phyloP scores from a whole-genome alignment of 2,113 vertebrate genomes.

The Aplodontia rufa region DNA sequence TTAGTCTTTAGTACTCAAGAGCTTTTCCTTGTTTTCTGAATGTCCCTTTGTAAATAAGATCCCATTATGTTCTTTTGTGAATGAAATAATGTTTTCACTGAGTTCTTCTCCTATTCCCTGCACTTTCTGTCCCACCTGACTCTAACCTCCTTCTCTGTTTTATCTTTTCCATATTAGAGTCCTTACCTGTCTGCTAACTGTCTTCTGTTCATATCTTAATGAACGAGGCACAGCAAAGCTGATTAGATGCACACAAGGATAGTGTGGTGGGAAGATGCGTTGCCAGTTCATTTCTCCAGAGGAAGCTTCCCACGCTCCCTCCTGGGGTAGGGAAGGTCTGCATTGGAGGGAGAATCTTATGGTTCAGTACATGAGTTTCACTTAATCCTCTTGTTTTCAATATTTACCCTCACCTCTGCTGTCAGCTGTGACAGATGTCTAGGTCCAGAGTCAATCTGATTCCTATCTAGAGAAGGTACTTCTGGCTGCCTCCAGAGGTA shows the following conservation, averaged over 20 bases:
- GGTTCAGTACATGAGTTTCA: background rate
- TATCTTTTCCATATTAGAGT: background rate
- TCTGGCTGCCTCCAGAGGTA: background rate
- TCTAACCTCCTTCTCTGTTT: background rate
- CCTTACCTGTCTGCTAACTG: background rate
- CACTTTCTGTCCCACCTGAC: background rate
- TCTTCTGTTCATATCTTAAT: slow-evolving; percentile 37
- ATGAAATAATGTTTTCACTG: background rate
- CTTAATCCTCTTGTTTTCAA: background rate
- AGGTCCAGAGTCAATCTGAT: background rate
- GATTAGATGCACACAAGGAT: no score
- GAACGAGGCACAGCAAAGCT: background rate
- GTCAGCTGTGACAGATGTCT: background rate
- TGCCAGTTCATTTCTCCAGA: background rate
- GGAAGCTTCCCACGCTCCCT: background rate
- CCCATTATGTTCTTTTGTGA: background rate
- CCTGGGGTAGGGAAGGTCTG: background rate
- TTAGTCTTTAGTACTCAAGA: slow-evolving; percentile 27
- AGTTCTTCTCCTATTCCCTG: background rate
- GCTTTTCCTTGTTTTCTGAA: slow-evolving; percentile 25
- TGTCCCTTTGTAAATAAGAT: background rate
- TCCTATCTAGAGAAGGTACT: background rate
- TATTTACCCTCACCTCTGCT: background rate
- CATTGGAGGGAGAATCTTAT: background rate
- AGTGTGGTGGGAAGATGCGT: background rate